A percentile compares a stretch with the other conserved stretches of the same genome.
Conservation (phyloP, 2,113 vertebrate genomes). For the Nestor notabilis region DNA sequence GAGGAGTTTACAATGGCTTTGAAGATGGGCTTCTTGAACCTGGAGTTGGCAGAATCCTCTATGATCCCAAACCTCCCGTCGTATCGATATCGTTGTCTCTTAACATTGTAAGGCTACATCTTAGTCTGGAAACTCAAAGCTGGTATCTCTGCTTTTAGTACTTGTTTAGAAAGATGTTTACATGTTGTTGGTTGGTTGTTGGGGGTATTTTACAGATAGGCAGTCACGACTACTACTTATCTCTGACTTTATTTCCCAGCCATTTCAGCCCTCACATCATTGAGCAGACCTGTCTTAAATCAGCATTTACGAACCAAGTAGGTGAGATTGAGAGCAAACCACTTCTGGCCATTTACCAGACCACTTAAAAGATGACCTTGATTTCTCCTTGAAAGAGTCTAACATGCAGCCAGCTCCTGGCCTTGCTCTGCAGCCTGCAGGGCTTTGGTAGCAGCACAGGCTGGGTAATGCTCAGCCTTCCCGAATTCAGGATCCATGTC, state of each 20-base stretch:
- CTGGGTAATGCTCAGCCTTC: not conserved
- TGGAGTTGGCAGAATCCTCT: slow-evolving; percentile 63
- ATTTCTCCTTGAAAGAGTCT: not conserved
- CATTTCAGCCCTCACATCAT: not conserved
- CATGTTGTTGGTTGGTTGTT: not conserved
- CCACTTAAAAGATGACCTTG: not conserved
- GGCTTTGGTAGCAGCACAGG: not conserved
- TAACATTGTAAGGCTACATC: not conserved
- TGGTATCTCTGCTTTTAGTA: not conserved
- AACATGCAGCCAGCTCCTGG: not conserved
- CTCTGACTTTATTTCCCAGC: slow-evolving; percentile 4
- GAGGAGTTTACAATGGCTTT: not conserved
- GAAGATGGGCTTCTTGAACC: not conserved
- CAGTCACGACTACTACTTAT: not conserved
- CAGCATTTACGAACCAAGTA: not conserved
- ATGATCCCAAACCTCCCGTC: not conserved
- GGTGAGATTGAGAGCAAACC: not conserved
- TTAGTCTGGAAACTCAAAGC: not conserved
- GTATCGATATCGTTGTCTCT: not conserved
- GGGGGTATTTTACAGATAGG: not conserved
- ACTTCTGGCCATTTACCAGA: not conserved
- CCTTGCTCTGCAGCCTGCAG: not conserved
- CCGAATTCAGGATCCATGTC: not conserved
- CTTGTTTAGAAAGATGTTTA: not conserved
- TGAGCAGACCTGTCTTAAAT: not conserved